Base-by-base conservation (phyloP, 2,797 vertebrate genomes). In the Threskiornis aethiopicus region DNA sequence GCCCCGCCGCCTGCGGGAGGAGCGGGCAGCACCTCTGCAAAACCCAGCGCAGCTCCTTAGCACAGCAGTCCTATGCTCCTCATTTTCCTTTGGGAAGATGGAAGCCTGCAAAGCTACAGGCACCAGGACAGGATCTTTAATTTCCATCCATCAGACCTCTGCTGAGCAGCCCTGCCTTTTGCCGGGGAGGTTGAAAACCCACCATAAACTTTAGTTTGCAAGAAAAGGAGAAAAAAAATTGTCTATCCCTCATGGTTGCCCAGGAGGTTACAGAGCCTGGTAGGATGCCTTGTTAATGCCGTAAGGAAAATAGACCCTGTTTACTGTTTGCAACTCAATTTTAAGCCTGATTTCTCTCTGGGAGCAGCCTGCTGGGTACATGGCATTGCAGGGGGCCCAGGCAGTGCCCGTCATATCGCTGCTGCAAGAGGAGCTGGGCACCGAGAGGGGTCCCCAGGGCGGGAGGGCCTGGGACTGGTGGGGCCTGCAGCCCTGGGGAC, bases 51-150 rank as follows among this genome's bases (percentile, higher is more conserved):
- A 8, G 61, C 37, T 39, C 72, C 41, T 25, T 2, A 16, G 41
- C 1, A 0, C 65, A 24, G 46, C 31, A 13, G 19, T 2, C 39
- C 62, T 52, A 0, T 0, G 1, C 5, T 10, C 44, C 49, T 39
- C 1, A 0, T 3, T n/a, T 22, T 9, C 5, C 35, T 28, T 52
- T 11, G 54, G 42, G 92, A 31, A 22, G 16, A 2, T 7, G 71
- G 79, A 49, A 82, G 47, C 67, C 47, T 26, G 7, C 35, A 44
- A 58, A 28, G 37, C n/a, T 33, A 2, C 49, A 6, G 2, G 3
- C 5, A 4, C 10, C n/a, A 12, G 46, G 55, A 16, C 8, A 29
- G 37, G 25, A 57, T 9, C 37, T 49, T 19, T 42, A 4, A 44
- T 70, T 62, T 31, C 52, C 66, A 31, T 2, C 70, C 57, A 24